Conservation (phyloP, 2,797 vertebrate species). For the Acrossocheilus fasciatus region DNA sequence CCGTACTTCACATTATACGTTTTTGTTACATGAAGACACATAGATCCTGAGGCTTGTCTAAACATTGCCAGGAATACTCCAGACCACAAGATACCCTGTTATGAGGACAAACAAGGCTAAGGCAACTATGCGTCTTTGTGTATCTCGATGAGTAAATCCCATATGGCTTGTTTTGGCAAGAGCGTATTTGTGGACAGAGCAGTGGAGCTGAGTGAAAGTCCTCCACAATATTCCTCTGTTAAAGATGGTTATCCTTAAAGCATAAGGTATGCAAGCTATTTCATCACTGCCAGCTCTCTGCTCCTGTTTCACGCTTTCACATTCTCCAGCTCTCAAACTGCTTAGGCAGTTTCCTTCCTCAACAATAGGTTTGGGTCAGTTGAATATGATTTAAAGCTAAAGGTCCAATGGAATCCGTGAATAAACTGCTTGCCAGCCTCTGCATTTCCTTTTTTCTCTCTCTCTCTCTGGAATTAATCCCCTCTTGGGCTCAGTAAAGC, state of each 20-base stretch:
- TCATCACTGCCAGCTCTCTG: slow-evolving; percentile 63
- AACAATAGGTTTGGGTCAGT: slow-evolving; percentile 51
- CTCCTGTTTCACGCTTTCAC: slow-evolving; percentile 67
- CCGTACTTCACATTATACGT: slow-evolving; percentile 13
- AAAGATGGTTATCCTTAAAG: slow-evolving; percentile 60
- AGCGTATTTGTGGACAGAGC: neutral
- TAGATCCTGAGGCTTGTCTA: neutral
- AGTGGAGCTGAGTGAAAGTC: slow-evolving; percentile 39
- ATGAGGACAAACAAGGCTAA: slow-evolving; percentile 19
- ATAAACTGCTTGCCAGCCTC: slow-evolving; percentile 53
- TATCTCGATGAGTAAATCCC: slow-evolving; percentile 8
- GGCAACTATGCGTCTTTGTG: slow-evolving; percentile 32
- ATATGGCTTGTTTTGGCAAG: slow-evolving; percentile 40
- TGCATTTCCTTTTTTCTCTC: slow-evolving; percentile 37
- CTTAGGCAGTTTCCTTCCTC: slow-evolving; percentile 68
- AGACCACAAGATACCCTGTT: neutral
- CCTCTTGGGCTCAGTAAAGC: slow-evolving; percentile 50
- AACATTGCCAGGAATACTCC: slow-evolving; percentile 3
- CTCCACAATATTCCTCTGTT: slow-evolving; percentile 64
- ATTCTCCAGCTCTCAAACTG: slow-evolving; percentile 70
- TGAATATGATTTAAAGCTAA: slow-evolving; percentile 61
- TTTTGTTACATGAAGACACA: slow-evolving; percentile 1
- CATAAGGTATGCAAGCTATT: slow-evolving; percentile 64
- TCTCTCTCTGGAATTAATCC: slow-evolving; percentile 57
- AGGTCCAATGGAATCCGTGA: slow-evolving; percentile 60